Evolutionary conservation across 2,113 vertebrate genomes (phyloP).

Genomic region (Phalacrocorax carbo): DNA sequence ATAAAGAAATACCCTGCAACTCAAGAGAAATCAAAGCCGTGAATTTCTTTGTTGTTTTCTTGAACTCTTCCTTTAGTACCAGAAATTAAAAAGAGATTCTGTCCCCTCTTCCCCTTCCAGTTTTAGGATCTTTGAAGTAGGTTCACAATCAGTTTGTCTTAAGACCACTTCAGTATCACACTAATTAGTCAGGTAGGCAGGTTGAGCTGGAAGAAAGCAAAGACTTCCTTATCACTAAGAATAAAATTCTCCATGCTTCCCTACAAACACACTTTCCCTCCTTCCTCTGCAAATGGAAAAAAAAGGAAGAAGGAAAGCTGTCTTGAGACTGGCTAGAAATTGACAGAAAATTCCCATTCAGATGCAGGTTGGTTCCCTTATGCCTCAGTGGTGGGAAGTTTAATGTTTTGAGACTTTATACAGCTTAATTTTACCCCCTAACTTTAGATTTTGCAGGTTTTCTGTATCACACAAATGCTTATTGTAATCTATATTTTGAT

Average conservation of each 20-base stretch:
- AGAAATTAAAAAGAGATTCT: conserved; percentile 4
- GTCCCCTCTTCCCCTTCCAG: neutral
- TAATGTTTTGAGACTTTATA: neutral
- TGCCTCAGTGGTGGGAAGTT: neutral
- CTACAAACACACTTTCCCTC: neutral
- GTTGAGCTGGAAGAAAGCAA: neutral
- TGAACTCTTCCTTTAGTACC: neutral
- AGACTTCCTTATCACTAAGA: neutral
- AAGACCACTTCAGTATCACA: neutral
- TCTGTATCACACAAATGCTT: neutral
- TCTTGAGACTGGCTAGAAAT: neutral
- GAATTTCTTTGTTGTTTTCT: neutral
- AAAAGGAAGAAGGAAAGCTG: neutral
- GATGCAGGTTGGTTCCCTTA: neutral
- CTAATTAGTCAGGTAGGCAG: neutral
- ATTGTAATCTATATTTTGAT: neutral
- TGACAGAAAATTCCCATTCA: neutral
- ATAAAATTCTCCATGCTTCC: neutral
- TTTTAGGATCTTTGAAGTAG: neutral
- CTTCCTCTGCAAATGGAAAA: neutral
- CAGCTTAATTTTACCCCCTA: neutral
- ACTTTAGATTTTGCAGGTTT: neutral
- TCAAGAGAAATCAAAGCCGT: neutral
- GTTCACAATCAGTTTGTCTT: neutral
- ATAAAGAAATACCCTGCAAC: neutral